Base-by-base conservation (phyloP, 2,797 vertebrate species). In the Sebastes nivosus region DNA sequence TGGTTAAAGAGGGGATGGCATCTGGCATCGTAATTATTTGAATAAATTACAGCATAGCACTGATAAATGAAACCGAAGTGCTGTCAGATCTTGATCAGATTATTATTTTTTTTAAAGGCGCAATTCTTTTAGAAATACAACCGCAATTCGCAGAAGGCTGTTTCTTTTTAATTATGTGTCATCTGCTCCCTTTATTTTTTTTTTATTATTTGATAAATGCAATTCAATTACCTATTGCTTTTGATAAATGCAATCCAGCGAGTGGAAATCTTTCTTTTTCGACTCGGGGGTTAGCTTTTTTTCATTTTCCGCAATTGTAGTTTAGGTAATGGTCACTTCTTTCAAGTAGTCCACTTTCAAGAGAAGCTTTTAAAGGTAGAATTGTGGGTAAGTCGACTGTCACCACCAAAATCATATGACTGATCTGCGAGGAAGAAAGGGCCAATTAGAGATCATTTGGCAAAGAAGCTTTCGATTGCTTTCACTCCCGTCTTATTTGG, bases 371-470 rank as follows among this genome's bases (percentile, higher is more conserved):
- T 96, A 96, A 94, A 93, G 96, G 89, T 88, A 93, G 95, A 96
- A 93, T 91, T 92, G 94, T 90, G 81, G 93, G 92, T 89, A 94
- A 94, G 94, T 97, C 96, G 93, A 95, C 93, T 91, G 89, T 95
- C 94, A 88, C 91, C 88, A 94, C 91, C 88, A 93, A 95, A 96
- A 92, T 95, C 93, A 93, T 91, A 89, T 75, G 95, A 96, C 93
- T 95, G 94, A 96, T 93, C 93, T 94, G 87, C 89, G 83, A 89
- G 94, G 97, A 98, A 99, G 97, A 99, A 99, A 98, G 97, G 94
- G 93, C 89, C 96, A 98, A 99, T 99, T 98, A 98, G 96, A 98
- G 96, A 97, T 98, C 91, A 98, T 98, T 99, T 98, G 95, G 96
- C 94, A 95, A 97, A 97, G 98, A 98, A 98, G 97, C 96, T 96